Percentiles rank a stretch among this genome's conserved stretches.
Evolutionary conservation across 2,888 invertebrate species (phyloP).

Genomic region (Cremastobaeus sp.): DNA sequence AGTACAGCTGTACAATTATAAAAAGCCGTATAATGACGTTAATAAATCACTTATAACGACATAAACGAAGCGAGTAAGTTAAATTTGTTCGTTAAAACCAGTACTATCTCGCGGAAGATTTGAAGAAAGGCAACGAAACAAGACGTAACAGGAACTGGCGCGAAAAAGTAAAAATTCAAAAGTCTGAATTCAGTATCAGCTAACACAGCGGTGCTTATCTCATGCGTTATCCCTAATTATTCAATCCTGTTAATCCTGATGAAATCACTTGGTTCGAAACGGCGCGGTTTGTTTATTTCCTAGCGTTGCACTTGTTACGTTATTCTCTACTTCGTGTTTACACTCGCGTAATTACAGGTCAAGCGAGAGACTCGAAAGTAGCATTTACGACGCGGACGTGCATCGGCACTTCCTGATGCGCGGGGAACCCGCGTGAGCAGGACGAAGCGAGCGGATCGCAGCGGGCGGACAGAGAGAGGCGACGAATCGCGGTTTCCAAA

Average conservation of each 20-base stretch:
- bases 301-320: slow-evolving; percentile 59
- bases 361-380: slow-evolving; percentile 69
- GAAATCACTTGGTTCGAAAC: slow-evolving; percentile 30
- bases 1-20: too few relatives aligned
- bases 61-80: too few relatives aligned
- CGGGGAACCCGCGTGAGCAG: slow-evolving; percentile 33
- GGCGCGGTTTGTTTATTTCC: slow-evolving; percentile 46
- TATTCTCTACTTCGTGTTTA: slow-evolving; percentile 62
- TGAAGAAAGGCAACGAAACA: too few relatives aligned
- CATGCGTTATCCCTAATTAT: slow-evolving; percentile 35
- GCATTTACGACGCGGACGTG: slow-evolving; percentile 63
- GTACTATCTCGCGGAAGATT: too few relatives aligned
- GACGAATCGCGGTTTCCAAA: slow-evolving; percentile 47
- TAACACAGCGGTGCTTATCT: slow-evolving; percentile 26
- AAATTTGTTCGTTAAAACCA: too few relatives aligned
- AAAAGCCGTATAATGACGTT: too few relatives aligned
- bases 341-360: slow-evolving; percentile 72
- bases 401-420: slow-evolving; percentile 61
- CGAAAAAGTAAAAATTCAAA: background rate
- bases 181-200: background rate
- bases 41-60: too few relatives aligned
- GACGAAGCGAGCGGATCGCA: background rate
- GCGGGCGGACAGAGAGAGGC: slow-evolving; percentile 4
- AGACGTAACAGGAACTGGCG: too few relatives aligned
- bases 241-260: slow-evolving; percentile 36